Base-by-base conservation (phyloP, 2,113 vertebrate genomes). In the Gallinago media region DNA sequence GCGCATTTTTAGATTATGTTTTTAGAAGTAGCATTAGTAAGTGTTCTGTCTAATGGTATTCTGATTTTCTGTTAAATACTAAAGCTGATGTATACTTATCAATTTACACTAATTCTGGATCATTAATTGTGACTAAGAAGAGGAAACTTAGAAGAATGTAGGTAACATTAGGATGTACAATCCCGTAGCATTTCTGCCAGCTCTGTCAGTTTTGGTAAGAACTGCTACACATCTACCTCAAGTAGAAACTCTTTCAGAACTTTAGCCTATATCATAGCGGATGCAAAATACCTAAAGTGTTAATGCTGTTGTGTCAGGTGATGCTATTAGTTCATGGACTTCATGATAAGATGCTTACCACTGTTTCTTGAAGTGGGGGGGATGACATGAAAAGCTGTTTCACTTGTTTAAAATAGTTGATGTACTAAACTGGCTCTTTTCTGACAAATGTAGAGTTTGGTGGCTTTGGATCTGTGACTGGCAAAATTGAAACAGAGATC, bases 401-500 rank as follows among this genome's bases (percentile, higher is more conserved):
- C 15, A 61, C 11, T 36, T 5, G 3, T 55, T 63, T 31, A 27
- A 81, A 72, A 46, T 15, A 68, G 20, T 7, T 74, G 26, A 12
- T 36, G 9, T 34, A 23, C 56, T 65, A 61, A 83, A 68, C 20
- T 25, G 31, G 44, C 25, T 2, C 68, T 81, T 66, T 92, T 78
- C 42, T 87, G 40, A 29, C 50, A 63, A 44, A 65, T 34, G 9
- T 95, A 99, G 99, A 99, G 96, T 99, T 99, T 96, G 99, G 98
- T 65, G 99, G 99, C 66, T 99, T 99, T 97, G 99, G 99, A 85
- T 99, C 99, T 29, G 99, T 99, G 65, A 99, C 98, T 76, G 99
- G 99, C 49, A 99, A 99, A 96, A 99, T 99, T 20, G 99, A 99
- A 97, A 99, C 98, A 0, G 99, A 99, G 97, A 99, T 99, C 94